phyloP scores from a whole-genome alignment of 35 echinoderm and acorn worm species.

The Hemicentrotus pulcherrimus region DNA sequence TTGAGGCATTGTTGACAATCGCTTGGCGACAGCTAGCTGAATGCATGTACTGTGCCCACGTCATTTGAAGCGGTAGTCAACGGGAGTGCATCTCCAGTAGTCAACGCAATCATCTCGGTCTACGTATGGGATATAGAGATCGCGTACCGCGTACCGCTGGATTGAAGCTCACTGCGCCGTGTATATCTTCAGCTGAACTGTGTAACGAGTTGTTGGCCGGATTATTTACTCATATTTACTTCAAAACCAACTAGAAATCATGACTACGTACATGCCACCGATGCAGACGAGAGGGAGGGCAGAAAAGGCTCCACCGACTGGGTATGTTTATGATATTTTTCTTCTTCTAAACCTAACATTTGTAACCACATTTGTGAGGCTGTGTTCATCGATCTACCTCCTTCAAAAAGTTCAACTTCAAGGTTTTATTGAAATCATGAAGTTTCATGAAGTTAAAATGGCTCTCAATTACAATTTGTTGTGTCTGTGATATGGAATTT shows the following conservation, averaged over 20 bases:
- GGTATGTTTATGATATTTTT: slow-evolving; percentile 47
- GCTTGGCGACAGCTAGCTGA: not conserved
- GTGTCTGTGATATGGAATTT: too few species aligned
- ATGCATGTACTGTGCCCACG: not conserved
- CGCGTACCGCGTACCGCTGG: not conserved
- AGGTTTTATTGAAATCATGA: too few species aligned
- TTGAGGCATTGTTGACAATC: not conserved
- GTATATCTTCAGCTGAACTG: not conserved
- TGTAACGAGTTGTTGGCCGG: not conserved
- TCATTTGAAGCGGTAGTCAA: not conserved
- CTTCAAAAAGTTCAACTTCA: too few species aligned
- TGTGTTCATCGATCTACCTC: too few species aligned
- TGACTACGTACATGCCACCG: slow-evolving; percentile 84
- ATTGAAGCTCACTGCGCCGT: not conserved
- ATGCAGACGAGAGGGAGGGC: slow-evolving; percentile 53
- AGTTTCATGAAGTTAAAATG: too few species aligned
- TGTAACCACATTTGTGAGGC: too few species aligned
- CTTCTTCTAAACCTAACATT: too few species aligned
- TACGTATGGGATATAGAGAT: not conserved
- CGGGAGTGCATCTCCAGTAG: not conserved
- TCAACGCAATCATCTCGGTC: not conserved
- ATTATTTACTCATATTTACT: not conserved
- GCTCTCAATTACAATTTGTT: too few species aligned
- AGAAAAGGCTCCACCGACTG: not conserved
- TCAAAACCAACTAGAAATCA: slow-evolving; percentile 30